Conservation (phyloP, 1,140 invertebrate genomes). For the Heliconius himera region DNA sequence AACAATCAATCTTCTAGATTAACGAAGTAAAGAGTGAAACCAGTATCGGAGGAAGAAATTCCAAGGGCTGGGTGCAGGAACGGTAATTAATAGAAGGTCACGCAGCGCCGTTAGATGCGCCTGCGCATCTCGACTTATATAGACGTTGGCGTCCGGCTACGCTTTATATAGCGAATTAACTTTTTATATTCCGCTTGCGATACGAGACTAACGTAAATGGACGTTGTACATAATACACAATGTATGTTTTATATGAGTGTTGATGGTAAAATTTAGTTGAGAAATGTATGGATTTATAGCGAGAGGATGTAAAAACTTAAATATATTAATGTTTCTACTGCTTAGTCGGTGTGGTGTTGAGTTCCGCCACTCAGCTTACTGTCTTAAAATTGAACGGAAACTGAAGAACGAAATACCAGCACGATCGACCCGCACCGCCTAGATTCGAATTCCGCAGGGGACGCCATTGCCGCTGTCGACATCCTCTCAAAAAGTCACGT, state of each 20-base stretch:
- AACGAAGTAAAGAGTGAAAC: constrained; percentile 46
- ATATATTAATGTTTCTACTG: too few species aligned
- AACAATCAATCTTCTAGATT: constrained; percentile 21
- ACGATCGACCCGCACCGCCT: too few species aligned
- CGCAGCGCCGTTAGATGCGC: constrained; percentile 66
- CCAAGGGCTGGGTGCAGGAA: constrained; percentile 53
- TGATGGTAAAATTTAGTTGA: background rate
- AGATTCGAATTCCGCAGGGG: too few species aligned
- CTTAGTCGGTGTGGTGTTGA: too few species aligned
- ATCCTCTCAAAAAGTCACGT: too few species aligned
- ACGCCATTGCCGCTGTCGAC: too few species aligned
- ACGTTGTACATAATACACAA: background rate
- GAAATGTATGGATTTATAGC: background rate
- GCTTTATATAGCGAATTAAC: constrained; percentile 45
- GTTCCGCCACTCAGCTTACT: too few species aligned
- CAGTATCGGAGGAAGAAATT: constrained; percentile 49
- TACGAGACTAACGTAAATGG: background rate
- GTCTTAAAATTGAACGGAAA: too few species aligned
- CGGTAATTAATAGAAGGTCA: constrained; percentile 76
- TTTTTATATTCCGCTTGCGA: constrained; percentile 32
- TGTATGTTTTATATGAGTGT: background rate
- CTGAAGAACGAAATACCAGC: too few species aligned
- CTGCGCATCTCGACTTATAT: constrained; percentile 66
- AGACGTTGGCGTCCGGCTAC: constrained; percentile 55
- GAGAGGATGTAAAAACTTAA: too few species aligned